Evolutionary conservation across 2,888 invertebrate species (phyloP).

Genomic region (Scrobipalpa costella): DNA sequence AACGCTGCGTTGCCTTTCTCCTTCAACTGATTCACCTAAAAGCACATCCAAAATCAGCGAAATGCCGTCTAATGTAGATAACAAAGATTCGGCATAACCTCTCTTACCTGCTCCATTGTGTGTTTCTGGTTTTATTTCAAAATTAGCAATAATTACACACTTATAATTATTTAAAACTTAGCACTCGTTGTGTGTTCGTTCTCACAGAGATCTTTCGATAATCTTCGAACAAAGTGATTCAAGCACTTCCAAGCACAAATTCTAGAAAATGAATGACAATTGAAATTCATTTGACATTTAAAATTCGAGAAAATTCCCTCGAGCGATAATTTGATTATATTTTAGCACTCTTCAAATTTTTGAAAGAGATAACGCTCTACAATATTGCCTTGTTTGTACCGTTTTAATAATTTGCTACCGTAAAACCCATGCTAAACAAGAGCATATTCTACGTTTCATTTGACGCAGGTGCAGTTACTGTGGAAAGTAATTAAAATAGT

Average conservation of each 20-base stretch:
- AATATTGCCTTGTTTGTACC: not conserved
- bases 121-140: constrained; percentile 15
- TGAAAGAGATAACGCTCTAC: constrained; percentile 19
- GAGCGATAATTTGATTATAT: not conserved
- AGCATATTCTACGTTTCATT: not conserved
- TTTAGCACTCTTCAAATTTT: not conserved
- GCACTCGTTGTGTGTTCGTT: constrained; percentile 5
- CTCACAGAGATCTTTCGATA: constrained; percentile 28
- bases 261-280: constrained; percentile 39
- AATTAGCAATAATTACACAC: constrained; percentile 13
- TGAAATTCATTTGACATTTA: constrained; percentile 58
- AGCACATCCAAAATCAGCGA: constrained; percentile 37
- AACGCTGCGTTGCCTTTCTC: constrained; percentile 93
- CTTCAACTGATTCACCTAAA: constrained; percentile 90
- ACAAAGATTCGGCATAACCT: constrained; percentile 64
- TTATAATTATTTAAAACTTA: constrained; percentile 19
- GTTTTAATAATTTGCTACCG: not conserved
- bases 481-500: not conserved
- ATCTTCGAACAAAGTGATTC: constrained; percentile 27
- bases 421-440: not conserved
- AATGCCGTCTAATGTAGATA: constrained; percentile 40
- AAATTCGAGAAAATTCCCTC: constrained; percentile 75
- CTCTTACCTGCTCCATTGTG: constrained; percentile 72
- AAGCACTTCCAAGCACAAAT: constrained; percentile 31
- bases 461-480: not conserved